phyloP scores from a whole-genome alignment of 2,797 vertebrate genomes.

The Darevskia nairensis region DNA sequence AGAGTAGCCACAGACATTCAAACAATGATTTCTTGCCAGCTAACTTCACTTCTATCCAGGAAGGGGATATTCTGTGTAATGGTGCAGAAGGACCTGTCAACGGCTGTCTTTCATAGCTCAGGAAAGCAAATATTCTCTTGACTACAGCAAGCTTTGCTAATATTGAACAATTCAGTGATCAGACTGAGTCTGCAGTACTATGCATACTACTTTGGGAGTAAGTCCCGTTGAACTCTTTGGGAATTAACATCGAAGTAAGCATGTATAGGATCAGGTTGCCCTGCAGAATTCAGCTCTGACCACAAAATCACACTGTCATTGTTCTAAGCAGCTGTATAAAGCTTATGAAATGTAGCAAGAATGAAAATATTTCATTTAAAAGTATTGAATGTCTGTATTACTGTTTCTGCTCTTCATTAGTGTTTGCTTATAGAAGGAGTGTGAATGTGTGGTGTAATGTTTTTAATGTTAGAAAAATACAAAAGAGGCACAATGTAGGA shows the following conservation, averaged over 20 bases:
- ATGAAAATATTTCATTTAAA: constrained; percentile 4
- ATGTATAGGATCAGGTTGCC: background rate
- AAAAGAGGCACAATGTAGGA: too few relatives aligned
- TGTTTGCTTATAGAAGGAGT: background rate
- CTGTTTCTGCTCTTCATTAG: background rate
- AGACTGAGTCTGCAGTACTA: background rate
- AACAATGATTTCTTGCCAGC: constrained; percentile 14
- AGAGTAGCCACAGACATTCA: constrained; percentile 7
- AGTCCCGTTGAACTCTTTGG: background rate
- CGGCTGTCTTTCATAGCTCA: background rate
- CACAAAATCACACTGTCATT: background rate
- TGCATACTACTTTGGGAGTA: background rate
- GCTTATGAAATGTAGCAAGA: background rate
- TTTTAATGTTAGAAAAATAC: background rate
- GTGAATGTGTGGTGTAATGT: background rate
- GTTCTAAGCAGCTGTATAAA: background rate
- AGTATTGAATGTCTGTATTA: background rate
- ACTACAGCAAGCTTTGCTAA: background rate
- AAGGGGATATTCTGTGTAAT: background rate
- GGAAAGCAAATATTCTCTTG: constrained; percentile 3
- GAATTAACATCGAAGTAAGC: background rate
- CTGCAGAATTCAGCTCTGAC: background rate
- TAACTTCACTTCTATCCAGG: background rate
- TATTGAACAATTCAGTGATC: background rate
- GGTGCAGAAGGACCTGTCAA: background rate